Conservation (phyloP, 2,888 invertebrate genomes). For the Drosophila ustulata region DNA sequence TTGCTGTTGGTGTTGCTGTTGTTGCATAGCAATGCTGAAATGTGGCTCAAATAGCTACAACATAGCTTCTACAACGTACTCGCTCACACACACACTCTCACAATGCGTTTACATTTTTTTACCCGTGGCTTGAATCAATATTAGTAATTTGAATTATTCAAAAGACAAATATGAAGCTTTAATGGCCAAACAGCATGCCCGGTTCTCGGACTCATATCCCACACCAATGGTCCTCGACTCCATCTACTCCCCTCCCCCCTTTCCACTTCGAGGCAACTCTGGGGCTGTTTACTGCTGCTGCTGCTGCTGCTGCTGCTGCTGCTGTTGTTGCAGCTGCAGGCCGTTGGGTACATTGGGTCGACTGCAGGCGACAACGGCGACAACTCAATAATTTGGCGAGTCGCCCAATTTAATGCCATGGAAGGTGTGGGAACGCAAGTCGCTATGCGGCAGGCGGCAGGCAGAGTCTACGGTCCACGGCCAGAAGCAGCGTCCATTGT, state of each 20-base stretch:
- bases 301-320: constrained; percentile 10
- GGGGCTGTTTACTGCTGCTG: constrained; percentile 33
- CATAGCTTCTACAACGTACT: constrained; percentile 35
- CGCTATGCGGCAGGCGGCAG: constrained; percentile 5
- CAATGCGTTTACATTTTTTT: constrained; percentile 72
- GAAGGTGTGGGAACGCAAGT: constrained; percentile 47
- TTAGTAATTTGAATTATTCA: constrained; percentile 85
- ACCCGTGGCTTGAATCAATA: constrained; percentile 83
- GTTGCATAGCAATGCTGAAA: constrained; percentile 68
- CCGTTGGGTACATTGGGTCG: constrained; percentile 41
- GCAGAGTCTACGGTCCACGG: not conserved
- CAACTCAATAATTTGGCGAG: constrained; percentile 79
- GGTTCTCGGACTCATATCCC: constrained; percentile 37
- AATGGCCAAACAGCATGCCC: constrained; percentile 83
- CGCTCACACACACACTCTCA: constrained; percentile 26
- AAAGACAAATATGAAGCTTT: constrained; percentile 85
- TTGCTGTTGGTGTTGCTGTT: constrained; percentile 55
- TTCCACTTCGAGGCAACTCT: constrained; percentile 15
- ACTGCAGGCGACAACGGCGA: constrained; percentile 49
- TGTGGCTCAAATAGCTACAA: constrained; percentile 51
- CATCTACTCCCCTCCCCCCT: no score
- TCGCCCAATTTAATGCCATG: constrained; percentile 77
- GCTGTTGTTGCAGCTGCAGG: constrained; percentile 44
- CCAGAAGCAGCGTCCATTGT: constrained; percentile 11
- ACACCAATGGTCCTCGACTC: constrained; percentile 30